Evolutionary conservation across 2,888 invertebrate species (phyloP).

Genomic region (Melolontha melolontha): DNA sequence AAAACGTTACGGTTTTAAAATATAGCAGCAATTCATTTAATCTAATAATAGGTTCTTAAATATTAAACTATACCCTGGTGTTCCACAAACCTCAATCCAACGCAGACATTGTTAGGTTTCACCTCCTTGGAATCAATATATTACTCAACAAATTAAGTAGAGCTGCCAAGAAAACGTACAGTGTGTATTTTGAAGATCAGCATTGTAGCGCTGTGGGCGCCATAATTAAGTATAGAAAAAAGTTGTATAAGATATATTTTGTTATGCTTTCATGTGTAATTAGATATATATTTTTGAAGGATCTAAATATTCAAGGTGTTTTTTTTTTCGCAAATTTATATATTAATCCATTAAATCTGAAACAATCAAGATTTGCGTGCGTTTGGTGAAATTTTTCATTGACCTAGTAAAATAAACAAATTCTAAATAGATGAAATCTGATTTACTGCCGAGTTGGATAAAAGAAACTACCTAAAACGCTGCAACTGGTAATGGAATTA

Average conservation of each 20-base stretch:
- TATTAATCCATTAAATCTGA: too few relatives aligned
- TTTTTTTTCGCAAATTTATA: too few relatives aligned
- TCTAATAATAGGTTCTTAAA: constrained; percentile 21
- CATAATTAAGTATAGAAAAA: constrained; percentile 18
- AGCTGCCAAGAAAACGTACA: constrained; percentile 3
- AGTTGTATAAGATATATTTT: not conserved
- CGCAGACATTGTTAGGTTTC: constrained; percentile 23
- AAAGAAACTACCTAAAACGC: too few relatives aligned
- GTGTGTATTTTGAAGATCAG: not conserved
- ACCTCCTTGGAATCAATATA: constrained; percentile 18
- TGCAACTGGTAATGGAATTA: too few relatives aligned
- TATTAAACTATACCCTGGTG: constrained; percentile 3
- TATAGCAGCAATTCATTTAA: constrained; percentile 8
- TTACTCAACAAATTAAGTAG: not conserved
- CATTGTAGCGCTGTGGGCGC: constrained; percentile 14
- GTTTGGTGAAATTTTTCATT: too few relatives aligned
- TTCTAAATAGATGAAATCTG: too few relatives aligned
- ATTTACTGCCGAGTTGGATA: too few relatives aligned
- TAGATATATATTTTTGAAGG: constrained; percentile 12
- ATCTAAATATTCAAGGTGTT: too few relatives aligned
- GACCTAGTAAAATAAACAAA: too few relatives aligned
- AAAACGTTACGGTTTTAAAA: not conserved
- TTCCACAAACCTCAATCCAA: constrained; percentile 30
- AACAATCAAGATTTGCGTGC: too few relatives aligned
- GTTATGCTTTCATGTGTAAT: not conserved